Percentiles rank a stretch among this genome's conserved stretches.
Evolutionary conservation across 1,140 invertebrate species (phyloP).

Genomic region (Drosophila santomea): DNA sequence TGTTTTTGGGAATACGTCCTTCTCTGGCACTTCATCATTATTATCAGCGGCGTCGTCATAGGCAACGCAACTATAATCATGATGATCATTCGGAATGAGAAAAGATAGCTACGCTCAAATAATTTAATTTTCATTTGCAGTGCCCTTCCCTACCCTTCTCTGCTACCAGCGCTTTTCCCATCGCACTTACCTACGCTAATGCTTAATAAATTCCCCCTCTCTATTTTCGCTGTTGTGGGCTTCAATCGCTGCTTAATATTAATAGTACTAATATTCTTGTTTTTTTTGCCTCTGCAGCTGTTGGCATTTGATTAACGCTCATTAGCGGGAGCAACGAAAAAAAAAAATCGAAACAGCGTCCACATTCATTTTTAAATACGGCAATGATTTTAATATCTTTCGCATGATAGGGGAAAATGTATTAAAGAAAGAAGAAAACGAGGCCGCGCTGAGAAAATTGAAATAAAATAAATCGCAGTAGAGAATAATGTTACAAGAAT

Average conservation of each 20-base stretch:
- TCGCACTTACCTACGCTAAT: conserved; percentile 76
- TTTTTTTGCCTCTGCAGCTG: conserved; percentile 43
- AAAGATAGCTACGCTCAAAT: conserved; percentile 11
- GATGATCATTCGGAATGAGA: conserved; percentile 22
- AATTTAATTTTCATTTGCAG: conserved; percentile 60
- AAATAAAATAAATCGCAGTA: neutral
- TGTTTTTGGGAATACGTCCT: conserved; percentile 57
- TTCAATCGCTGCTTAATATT: conserved; percentile 43
- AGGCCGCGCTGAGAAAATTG: neutral
- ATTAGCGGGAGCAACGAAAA: conserved; percentile 56
- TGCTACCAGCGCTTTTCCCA: conserved; percentile 1
- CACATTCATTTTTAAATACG: conserved; percentile 46
- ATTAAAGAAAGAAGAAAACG: conserved; percentile 1
- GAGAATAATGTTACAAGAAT: conserved; percentile 22
- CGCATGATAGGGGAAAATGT: conserved; percentile 30
- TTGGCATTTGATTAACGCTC: conserved; percentile 66
- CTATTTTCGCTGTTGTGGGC: neutral
- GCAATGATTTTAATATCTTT: conserved; percentile 57
- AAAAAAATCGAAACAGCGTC: conserved; percentile 29
- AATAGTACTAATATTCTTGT: conserved; percentile 31
- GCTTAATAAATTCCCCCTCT: conserved; percentile 64
- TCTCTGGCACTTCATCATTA: conserved; percentile 45
- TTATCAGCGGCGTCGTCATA: conserved; percentile 8
- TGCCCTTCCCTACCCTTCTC: neutral
- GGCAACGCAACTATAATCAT: conserved; percentile 26